Base-by-base conservation (phyloP, 2,797 vertebrate species). In the Xiphorhynchus erythropygius region DNA sequence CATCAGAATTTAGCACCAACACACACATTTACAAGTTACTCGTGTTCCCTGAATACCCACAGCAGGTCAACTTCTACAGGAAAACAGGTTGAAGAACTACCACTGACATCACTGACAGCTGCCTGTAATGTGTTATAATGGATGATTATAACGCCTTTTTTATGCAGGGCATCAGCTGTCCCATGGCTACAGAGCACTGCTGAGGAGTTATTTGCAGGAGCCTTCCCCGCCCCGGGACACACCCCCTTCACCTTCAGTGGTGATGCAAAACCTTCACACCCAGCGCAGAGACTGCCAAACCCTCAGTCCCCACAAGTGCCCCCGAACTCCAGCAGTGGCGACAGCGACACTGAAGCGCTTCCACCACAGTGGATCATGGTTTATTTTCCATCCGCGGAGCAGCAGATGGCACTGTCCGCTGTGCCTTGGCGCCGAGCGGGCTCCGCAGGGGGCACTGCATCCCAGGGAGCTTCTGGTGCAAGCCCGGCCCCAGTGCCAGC, bases 331-430 rank as follows among this genome's bases (percentile, higher is more conserved):
- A 87, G 50, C 33, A 8, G 0, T 5, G 75, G 46, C 64, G 47
- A 17, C 0, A 88, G 55, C 35, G 69, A 21, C 46, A 11, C 37
- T 9, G 15, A 13, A 64, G 68, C 64, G 15, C 24, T 87, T 50
- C 46, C 41, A 50, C 62, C 12, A 5, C 44, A 10, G 7, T 25
- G 44, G n/a, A 65, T 33, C 53, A 28, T 3, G 37, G 50, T 49
- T 52, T 63, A 50, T 67, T 91, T 86, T 91, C 32, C 91, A 76
- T 50, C 42, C 73, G 93, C 42, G 89, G 28, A 89, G 96, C 95
- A 96, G 96, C 67, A 96, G 96, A 93, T 92, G 95, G 96, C 96
- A 96, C 91, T 96, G 89, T 92, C 70, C 11, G 64, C 92, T 89
- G 84, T 18, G 94, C 90, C 87, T 85, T 53, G 83, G 79, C 55